Conservation (phyloP, 1,140 invertebrate species). For the Cotesia glomerata region DNA sequence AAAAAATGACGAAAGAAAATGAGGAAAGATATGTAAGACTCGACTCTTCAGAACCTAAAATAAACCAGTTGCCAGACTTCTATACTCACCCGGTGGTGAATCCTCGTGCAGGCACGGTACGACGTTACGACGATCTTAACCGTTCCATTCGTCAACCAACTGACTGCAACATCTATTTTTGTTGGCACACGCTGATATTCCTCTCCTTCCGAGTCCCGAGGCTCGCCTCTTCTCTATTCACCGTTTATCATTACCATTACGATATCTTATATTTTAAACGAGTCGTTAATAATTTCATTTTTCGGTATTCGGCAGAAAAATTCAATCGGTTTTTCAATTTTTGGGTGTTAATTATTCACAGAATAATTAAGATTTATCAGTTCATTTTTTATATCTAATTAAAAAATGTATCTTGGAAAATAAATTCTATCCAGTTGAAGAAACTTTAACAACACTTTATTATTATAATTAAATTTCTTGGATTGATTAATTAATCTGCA, state of each 20-base stretch:
- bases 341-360: no score
- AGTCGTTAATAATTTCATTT: not conserved
- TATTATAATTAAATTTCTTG: no score
- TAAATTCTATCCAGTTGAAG: no score
- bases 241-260: slow-evolving; percentile 1
- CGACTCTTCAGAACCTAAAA: not conserved
- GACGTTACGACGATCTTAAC: slow-evolving; percentile 1
- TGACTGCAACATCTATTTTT: slow-evolving; percentile 29
- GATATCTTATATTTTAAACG: no score
- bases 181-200: slow-evolving; percentile 20
- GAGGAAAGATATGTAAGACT: not conserved
- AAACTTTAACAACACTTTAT: no score
- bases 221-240: slow-evolving; percentile 7
- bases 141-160: slow-evolving; percentile 12
- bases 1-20: slow-evolving; percentile 4
- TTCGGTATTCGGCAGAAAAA: not conserved
- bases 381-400: no score
- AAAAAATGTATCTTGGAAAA: no score
- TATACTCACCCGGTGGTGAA: slow-evolving; percentile 5
- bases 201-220: not conserved
- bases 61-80: slow-evolving; percentile 6
- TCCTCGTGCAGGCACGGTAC: slow-evolving; percentile 11
- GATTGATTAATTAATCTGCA: no score
- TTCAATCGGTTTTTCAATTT: no score
- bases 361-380: no score